Conservation (phyloP, 2,113 vertebrate genomes). For the Baryphthengus martii region DNA sequence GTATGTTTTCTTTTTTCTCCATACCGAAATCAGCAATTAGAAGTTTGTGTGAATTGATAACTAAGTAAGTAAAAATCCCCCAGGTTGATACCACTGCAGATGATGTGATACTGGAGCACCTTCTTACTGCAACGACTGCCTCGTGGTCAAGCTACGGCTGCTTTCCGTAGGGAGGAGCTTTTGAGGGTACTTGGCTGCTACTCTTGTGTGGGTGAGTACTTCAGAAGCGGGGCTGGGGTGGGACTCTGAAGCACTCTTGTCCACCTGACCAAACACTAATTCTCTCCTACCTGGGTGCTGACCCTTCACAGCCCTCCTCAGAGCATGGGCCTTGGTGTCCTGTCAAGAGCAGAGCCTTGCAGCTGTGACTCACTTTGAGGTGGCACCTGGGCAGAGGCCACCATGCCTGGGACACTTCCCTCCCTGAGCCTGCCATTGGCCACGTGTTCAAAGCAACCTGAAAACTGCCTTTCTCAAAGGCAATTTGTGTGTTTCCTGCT, state of each 20-base stretch:
- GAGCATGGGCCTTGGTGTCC: not conserved
- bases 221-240: not conserved
- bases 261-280: no score
- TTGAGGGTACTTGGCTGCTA: not conserved
- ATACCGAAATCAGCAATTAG: not conserved
- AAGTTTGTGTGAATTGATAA: not conserved
- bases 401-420: not conserved
- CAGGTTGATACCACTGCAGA: not conserved
- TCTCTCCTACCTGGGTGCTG: not conserved
- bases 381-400: not conserved
- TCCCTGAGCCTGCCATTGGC: not conserved
- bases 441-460: no score
- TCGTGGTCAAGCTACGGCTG: accelerated
- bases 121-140: no score
- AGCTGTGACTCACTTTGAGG: not conserved
- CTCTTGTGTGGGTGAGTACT: not conserved
- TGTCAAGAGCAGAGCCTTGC: not conserved
- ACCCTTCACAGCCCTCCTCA: not conserved
- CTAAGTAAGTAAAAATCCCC: not conserved
- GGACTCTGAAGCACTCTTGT: no score
- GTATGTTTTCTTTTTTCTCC: not conserved
- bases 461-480: not conserved
- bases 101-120: not conserved
- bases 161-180: not conserved
- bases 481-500: not conserved